Evolutionary conservation across 2,888 invertebrate genomes (phyloP).

Genomic region (Hydriomena furcata): DNA sequence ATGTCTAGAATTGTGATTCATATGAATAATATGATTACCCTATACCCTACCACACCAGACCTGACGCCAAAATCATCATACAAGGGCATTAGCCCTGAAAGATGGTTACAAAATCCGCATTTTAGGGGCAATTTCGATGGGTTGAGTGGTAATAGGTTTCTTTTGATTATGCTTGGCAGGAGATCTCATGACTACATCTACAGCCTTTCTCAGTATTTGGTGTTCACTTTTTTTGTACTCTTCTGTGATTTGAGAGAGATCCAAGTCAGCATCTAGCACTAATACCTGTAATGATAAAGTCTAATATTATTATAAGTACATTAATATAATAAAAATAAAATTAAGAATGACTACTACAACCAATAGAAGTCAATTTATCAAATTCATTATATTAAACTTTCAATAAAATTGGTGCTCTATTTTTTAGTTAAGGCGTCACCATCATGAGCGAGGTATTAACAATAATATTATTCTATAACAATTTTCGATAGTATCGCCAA

Average conservation of each 20-base stretch:
- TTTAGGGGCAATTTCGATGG: slow-evolving; percentile 68
- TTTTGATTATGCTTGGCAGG: slow-evolving; percentile 76
- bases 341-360: too few relatives aligned
- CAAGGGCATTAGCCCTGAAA: too few relatives aligned
- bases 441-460: too few relatives aligned
- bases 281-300: slow-evolving; percentile 76
- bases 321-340: too few relatives aligned
- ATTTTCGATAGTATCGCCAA: too few relatives aligned
- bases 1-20: slow-evolving; percentile 5
- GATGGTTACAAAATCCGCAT: slow-evolving; percentile 62
- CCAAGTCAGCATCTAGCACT: slow-evolving; percentile 87
- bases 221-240: slow-evolving; percentile 86
- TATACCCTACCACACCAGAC: not conserved
- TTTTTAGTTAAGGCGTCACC: too few relatives aligned
- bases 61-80: not conserved
- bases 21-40: not conserved
- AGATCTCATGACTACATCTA: slow-evolving; percentile 77
- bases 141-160: slow-evolving; percentile 68
- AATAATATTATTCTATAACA: too few relatives aligned
- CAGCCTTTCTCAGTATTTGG: slow-evolving; percentile 72
- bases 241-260: slow-evolving; percentile 85
- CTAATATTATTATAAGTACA: not conserved
- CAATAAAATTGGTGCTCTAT: too few relatives aligned
- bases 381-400: too few relatives aligned
- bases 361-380: too few relatives aligned